Percentiles rank a stretch among this genome's conserved stretches.
phyloP scores from a whole-genome alignment of 2,797 vertebrate species.

The Danio choprae region DNA sequence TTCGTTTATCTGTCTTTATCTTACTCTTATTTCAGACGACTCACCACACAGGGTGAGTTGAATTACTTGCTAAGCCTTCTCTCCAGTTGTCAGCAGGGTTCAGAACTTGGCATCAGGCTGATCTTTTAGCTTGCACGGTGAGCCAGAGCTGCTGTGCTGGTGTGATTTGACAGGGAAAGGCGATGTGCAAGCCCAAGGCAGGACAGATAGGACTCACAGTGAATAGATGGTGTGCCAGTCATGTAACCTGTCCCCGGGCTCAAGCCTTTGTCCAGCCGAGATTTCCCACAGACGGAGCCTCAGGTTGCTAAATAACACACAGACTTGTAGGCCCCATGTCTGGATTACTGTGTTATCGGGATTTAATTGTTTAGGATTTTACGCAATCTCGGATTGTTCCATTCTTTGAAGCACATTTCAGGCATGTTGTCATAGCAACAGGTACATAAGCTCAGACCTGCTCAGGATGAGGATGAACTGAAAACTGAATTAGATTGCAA shows the following conservation, averaged over 20 bases:
- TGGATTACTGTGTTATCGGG: neutral
- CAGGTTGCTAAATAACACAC: neutral
- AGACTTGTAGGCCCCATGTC: neutral
- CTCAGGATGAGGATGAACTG: slow-evolving; percentile 7
- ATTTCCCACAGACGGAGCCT: slow-evolving; percentile 26
- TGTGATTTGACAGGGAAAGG: slow-evolving; percentile 43
- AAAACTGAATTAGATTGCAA: slow-evolving; percentile 1
- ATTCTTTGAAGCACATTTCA: slow-evolving; percentile 29
- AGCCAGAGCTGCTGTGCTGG: slow-evolving; percentile 14
- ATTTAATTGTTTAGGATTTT: slow-evolving; percentile 12
- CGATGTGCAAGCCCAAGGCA: slow-evolving; percentile 32
- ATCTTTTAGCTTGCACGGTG: neutral
- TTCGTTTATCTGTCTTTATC: slow-evolving; percentile 45
- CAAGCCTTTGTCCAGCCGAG: slow-evolving; percentile 39
- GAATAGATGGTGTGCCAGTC: slow-evolving; percentile 52
- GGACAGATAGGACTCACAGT: slow-evolving; percentile 42
- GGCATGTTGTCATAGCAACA: slow-evolving; percentile 1
- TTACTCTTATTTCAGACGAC: slow-evolving; percentile 28
- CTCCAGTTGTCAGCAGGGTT: slow-evolving; percentile 35
- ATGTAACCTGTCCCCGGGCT: slow-evolving; percentile 50
- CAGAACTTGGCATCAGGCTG: slow-evolving; percentile 36
- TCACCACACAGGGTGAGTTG: slow-evolving; percentile 60
- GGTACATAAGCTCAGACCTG: neutral
- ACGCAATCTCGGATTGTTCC: slow-evolving; percentile 4
- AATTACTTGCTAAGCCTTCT: slow-evolving; percentile 45